A percentile compares a stretch with the other conserved stretches of the same genome.
Evolutionary conservation across 1,140 invertebrate species (phyloP).

Genomic region (Stenopsyche tienmushanensis): DNA sequence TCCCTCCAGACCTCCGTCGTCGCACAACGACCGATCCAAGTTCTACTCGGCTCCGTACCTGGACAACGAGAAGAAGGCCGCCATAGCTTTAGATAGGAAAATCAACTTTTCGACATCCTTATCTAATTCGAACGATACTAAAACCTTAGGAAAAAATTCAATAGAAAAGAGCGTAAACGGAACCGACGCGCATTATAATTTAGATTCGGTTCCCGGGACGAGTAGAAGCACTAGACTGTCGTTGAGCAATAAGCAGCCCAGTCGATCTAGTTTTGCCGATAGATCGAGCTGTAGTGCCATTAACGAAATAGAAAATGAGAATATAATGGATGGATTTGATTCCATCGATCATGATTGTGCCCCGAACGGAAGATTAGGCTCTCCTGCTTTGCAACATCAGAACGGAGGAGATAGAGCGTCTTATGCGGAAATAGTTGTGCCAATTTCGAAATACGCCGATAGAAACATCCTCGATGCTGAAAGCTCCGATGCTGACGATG

Average conservation of each 20-base stretch:
- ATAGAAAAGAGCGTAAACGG: constrained; percentile 34
- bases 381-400: constrained; percentile 25
- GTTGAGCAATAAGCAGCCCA: constrained; percentile 50
- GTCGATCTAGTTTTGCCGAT: constrained; percentile 35
- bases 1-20: constrained; percentile 47
- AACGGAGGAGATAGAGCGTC: constrained; percentile 36
- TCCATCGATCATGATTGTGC: constrained; percentile 9
- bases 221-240: constrained; percentile 49
- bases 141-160: constrained; percentile 25
- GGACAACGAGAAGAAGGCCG: constrained; percentile 37
- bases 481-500: constrained; percentile 38
- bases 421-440: constrained; percentile 37
- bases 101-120: constrained; percentile 47
- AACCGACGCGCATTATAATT: constrained; percentile 18
- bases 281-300: constrained; percentile 40
- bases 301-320: constrained; percentile 40
- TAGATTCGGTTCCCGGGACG: constrained; percentile 39
- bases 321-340: constrained; percentile 32
- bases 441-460: constrained; percentile 36
- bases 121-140: constrained; percentile 25
- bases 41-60: constrained; percentile 32
- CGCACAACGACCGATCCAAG: constrained; percentile 44
- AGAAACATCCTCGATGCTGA: constrained; percentile 40
- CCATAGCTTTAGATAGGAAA: constrained; percentile 38
- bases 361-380: constrained; percentile 18